Evolutionary conservation across 1,140 invertebrate species (phyloP).

Genomic region (Drosophila nannoptera): DNA sequence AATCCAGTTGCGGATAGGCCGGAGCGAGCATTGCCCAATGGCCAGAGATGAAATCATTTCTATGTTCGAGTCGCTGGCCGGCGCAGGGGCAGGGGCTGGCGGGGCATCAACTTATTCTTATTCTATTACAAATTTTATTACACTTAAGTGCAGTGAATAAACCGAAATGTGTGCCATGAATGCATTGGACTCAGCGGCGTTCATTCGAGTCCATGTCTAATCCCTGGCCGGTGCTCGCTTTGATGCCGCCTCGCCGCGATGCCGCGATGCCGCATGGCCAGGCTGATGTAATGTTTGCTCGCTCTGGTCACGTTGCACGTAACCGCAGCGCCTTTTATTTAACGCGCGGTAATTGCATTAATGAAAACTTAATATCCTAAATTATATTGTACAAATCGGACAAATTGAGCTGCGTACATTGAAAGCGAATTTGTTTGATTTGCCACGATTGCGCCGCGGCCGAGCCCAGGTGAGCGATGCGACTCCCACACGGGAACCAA

Average conservation of each 20-base stretch:
- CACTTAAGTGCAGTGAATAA: conserved; percentile 72
- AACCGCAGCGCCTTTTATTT: conserved; percentile 75
- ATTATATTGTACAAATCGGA: conserved; percentile 76
- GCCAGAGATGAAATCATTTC: conserved; percentile 62
- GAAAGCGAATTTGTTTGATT: conserved; percentile 77
- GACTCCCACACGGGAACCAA: conserved; percentile 15
- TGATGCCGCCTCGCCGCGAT: conserved; percentile 58
- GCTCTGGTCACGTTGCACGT: conserved; percentile 73
- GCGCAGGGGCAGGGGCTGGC: neutral
- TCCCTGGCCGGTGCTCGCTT: conserved; percentile 64
- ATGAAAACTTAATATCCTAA: conserved; percentile 74
- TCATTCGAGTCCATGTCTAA: conserved; percentile 59
- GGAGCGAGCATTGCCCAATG: conserved; percentile 39
- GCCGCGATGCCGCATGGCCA: conserved; percentile 29
- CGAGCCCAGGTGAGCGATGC: conserved; percentile 17
- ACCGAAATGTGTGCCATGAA: conserved; percentile 70
- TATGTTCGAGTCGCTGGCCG: conserved; percentile 35
- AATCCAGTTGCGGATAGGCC: conserved; percentile 7
- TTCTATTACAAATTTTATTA: conserved; percentile 77
- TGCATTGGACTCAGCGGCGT: conserved; percentile 18
- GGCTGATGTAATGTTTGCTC: conserved; percentile 74
- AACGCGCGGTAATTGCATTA: conserved; percentile 75
- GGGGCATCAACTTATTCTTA: conserved; percentile 42
- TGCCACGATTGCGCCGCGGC: conserved; percentile 43
- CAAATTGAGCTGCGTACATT: conserved; percentile 76